Evolutionary conservation across 2,113 vertebrate genomes (phyloP).

Genomic region (Erythrocebus patas): DNA sequence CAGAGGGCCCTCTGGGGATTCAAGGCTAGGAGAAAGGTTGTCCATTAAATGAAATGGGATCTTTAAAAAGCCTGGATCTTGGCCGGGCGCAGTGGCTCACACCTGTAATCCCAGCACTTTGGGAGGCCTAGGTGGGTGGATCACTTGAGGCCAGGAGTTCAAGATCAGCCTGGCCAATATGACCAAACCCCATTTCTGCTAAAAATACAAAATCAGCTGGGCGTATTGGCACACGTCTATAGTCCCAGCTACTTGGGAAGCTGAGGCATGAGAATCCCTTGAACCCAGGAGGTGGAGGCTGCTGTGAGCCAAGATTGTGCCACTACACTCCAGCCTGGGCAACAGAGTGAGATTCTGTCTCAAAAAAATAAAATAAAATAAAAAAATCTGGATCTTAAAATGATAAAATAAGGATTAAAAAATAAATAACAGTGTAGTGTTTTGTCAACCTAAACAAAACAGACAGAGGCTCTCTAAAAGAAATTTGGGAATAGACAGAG

Average conservation of each 20-base stretch:
- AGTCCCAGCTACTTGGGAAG: too few relatives aligned
- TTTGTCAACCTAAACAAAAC: not conserved
- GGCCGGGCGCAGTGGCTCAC: not conserved
- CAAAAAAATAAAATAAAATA: not conserved
- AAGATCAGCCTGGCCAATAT: not conserved
- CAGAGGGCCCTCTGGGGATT: not conserved
- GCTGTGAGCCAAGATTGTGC: too few relatives aligned
- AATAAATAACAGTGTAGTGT: not conserved
- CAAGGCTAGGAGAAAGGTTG: not conserved
- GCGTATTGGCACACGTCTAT: fast-evolving
- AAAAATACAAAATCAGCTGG: too few relatives aligned
- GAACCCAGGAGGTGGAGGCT: too few relatives aligned
- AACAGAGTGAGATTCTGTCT: too few relatives aligned
- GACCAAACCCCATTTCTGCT: not conserved
- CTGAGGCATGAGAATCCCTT: too few relatives aligned
- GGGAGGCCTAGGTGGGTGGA: not conserved
- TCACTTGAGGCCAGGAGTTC: not conserved
- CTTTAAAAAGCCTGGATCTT: not conserved
- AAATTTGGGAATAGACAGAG: not conserved
- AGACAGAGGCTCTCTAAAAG: not conserved
- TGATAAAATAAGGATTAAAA: not conserved
- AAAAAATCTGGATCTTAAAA: not conserved
- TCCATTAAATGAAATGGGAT: not conserved
- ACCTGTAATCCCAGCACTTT: not conserved
- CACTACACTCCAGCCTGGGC: too few relatives aligned